Evolutionary conservation across 2,888 invertebrate species (phyloP), one percentile per base, ranked within the genome.

Genomic region (Platyscelio sp.): DNA sequence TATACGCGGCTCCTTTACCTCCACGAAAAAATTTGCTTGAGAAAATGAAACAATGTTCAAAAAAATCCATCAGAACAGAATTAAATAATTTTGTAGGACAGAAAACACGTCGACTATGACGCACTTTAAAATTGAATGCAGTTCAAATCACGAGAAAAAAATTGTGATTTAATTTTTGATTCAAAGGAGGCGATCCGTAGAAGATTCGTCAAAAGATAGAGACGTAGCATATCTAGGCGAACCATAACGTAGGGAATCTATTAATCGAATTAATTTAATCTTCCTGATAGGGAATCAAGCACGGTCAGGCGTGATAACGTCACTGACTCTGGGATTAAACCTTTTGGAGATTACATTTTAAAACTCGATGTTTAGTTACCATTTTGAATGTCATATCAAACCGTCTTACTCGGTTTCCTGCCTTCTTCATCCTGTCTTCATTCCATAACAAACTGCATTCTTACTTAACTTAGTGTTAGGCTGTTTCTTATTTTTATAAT

Each of bases 191-290:
- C 67, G 85, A 72, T 29, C 65, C 71, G 76, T 79, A 63, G 68
- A 71, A 80, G 77, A 84, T 82, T 71, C 49, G 22, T 74, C 76
- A 76, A 72, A 82, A 82, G 71, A 79, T 86, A 79, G 77, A 74
- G 74, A 81, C 15, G 61, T 71, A 78, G 67, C 75, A 61, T 67
- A 78, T 81, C 83, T 81, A 81, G 83, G 76, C 65, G 70, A 75
- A 71, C 70, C 60, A 68, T 77, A 78, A 87, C 88, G 87, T 76
- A 27, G 83, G 83, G 91, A 91, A 92, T 92, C 91, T 92, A 91
- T 93, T 91, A 90, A 92, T 92, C 91, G 92, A 92, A 92, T 92
- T 91, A 93, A 92, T 91, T 86, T 93, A 93, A 93, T 92, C 93
- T 91, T 88, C 84, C 76, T 81, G 86, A 83, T 83, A 78, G 70